Evolutionary conservation across 2,113 vertebrate genomes (phyloP), one percentile per base, ranked within the genome.

Genomic region (Perognathus longimembris): DNA sequence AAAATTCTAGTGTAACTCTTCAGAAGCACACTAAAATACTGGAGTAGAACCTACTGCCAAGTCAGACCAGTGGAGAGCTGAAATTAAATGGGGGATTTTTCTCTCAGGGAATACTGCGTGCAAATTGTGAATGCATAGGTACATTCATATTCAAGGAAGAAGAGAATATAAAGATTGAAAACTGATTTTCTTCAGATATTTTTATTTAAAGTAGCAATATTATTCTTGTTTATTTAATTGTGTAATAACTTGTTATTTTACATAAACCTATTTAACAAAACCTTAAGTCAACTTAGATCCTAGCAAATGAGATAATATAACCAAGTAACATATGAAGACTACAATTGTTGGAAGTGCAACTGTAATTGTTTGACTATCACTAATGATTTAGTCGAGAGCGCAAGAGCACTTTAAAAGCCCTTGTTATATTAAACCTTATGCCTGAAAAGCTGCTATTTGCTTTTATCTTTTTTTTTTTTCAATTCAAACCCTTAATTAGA

Each of bases 241-340:
- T 67, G 6, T 0, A 73, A 7, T 82, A 17, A 63, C 22, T 40
- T 61, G 22, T 12, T 88, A 73, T 82, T 85, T 94, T 82, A 20
- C 14, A 73, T 66, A 50, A 59, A 70, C 2, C 28, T 66, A 64
- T 24, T 22, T 24, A 36, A 90, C 1, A 7, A 42, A 61, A 80
- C 4, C 75, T n/a, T n/a, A 71, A 67, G n/a, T 64, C 20, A 40
- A 50, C 1, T 59, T 75, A 90, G 66, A 38, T 57, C 30, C 69
- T 11, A 90, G 45, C 24, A 92, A 93, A 89, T 78, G 28, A 77
- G 12, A 67, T 57, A 80, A 59, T n/a, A 24, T 77, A 40, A n/a
- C n/a, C n/a, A n/a, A n/a, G n/a, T n/a, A n/a, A n/a, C n/a, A n/a
- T 45, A 45, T 45, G 12, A 12, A 64, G 30, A 54, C 14, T 64